Conservation (phyloP, 2,888 invertebrate species). For the Tribolium freemani region DNA sequence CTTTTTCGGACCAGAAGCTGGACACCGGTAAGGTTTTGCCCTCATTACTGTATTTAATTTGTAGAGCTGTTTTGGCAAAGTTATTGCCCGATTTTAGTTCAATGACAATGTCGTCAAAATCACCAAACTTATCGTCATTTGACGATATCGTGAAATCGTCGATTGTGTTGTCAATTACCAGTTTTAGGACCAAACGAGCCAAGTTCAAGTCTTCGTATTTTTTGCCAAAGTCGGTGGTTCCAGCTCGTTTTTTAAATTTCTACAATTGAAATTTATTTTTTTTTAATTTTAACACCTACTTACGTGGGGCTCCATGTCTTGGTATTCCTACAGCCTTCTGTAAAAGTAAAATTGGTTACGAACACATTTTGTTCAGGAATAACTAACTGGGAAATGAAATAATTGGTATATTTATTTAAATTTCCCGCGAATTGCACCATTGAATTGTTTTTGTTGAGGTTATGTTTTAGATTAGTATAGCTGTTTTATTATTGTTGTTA, state of each 20-base stretch:
- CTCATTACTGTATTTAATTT: not conserved
- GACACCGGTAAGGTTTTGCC: not conserved
- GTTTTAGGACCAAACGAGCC: not conserved
- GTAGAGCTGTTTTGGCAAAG: not conserved
- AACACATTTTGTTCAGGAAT: too few species aligned
- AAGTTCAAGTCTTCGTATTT: not conserved
- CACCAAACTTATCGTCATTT: not conserved
- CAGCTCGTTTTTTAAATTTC: not conserved
- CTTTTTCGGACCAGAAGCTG: not conserved
- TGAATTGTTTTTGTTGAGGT: too few species aligned
- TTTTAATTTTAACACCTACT: too few species aligned
- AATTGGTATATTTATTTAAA: too few species aligned
- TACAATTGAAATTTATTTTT: too few species aligned
- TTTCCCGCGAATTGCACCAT: too few species aligned
- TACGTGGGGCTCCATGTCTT: too few species aligned
- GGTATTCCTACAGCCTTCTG: too few species aligned
- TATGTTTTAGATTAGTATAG: too few species aligned
- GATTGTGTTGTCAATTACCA: not conserved
- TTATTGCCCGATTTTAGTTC: not conserved
- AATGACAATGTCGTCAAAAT: slow-evolving; percentile 1
- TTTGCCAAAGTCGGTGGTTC: not conserved
- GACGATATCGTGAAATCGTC: not conserved
- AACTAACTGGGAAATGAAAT: too few species aligned
- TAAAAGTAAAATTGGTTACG: too few species aligned
- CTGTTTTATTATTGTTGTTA: too few species aligned